Evolutionary conservation across 2,113 vertebrate genomes (phyloP).

Genomic region (Lampris incognitus): DNA sequence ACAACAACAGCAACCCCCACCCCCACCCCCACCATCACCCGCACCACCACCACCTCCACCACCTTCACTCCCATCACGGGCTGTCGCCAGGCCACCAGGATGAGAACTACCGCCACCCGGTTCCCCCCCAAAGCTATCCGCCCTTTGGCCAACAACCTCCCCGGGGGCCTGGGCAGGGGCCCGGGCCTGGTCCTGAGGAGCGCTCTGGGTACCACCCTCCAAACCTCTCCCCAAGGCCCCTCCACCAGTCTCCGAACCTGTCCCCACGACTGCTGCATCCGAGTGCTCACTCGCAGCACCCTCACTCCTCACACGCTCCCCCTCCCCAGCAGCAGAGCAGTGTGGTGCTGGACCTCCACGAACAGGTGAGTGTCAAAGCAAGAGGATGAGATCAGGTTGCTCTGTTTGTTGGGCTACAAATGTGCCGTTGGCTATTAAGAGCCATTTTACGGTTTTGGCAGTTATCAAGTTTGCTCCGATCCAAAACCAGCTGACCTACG

Average conservation of each 20-base stretch:
- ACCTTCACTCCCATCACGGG: slow-evolving; percentile 79
- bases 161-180: slow-evolving; percentile 78
- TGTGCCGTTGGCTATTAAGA: too few species aligned
- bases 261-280: slow-evolving; percentile 78
- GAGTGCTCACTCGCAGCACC: slow-evolving; percentile 69
- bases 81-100: slow-evolving; percentile 86
- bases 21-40: slow-evolving; percentile 36
- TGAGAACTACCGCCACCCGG: slow-evolving; percentile 93
- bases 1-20: slow-evolving; percentile 45
- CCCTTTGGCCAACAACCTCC: slow-evolving; percentile 90
- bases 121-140: slow-evolving; percentile 80
- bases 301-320: slow-evolving; percentile 47
- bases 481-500: too few species aligned
- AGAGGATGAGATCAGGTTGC: too few species aligned
- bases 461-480: too few species aligned
- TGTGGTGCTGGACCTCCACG: slow-evolving; percentile 95
- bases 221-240: slow-evolving; percentile 91
- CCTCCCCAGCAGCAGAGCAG: slow-evolving; percentile 91
- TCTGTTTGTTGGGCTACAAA: too few species aligned
- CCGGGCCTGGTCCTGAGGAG: slow-evolving; percentile 79
- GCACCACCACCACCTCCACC: slow-evolving; percentile 52
- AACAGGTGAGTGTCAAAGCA: slow-evolving; percentile 84
- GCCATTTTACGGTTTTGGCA: too few species aligned
- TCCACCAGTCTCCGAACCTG: slow-evolving; percentile 83
- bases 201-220: slow-evolving; percentile 93